Evolutionary conservation across 2,113 vertebrate genomes (phyloP).

Genomic region (Sus scrofa): T2T-Sscrofa CM000812.6:103814501-103815000

Average conservation of each 20-base stretch:
- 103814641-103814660: not conserved
- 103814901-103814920: not conserved
- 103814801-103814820: not conserved
- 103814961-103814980: not conserved
- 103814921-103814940: not conserved
- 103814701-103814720: not conserved
- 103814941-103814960: conserved; percentile 42
- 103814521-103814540: not conserved
- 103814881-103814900: not conserved
- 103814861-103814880: conserved; percentile 10
- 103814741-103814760: not conserved
- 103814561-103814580: conserved; percentile 14
- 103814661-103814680: not conserved
- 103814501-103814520: conserved; percentile 62
- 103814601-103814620: not conserved
- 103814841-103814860: not conserved
- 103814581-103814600: not conserved
- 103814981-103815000: not conserved
- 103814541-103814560: not conserved
- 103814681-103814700: not conserved
- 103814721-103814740: not conserved
- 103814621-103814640: not conserved
- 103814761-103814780: not conserved
- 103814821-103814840: not conserved
- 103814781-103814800: not conserved